These are phyloP conservation scores for Lagodon rhomboides DNA, from an alignment of 2,797 vertebrate genomes.

Conservation along the genomic window DNA sequence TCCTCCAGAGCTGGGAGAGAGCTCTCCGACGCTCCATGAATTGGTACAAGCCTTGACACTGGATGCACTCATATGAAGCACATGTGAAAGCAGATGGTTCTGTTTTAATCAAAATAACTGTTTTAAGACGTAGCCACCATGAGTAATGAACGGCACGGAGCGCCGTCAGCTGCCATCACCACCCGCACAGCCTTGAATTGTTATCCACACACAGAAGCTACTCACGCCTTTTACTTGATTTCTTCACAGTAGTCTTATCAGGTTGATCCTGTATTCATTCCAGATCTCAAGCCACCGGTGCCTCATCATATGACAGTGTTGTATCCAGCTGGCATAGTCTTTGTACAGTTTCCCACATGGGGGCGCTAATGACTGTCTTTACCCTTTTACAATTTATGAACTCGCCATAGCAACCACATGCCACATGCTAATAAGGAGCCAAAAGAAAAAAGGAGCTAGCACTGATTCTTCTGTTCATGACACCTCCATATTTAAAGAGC, in stretches of 20 bases:
- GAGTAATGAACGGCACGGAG: not conserved
- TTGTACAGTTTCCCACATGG: slow-evolving; percentile 39
- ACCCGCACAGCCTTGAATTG: not conserved
- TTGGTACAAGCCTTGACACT: slow-evolving; percentile 87
- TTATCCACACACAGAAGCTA: not conserved
- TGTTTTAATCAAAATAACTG: not conserved
- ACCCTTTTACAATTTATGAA: slow-evolving; percentile 28
- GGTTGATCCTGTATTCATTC: not conserved
- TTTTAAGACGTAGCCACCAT: not conserved
- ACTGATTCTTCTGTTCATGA: not conserved
- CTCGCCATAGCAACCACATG: slow-evolving; percentile 52
- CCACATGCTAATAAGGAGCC: slow-evolving; percentile 23
- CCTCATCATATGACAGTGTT: slow-evolving; percentile 8
- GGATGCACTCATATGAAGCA: not conserved
- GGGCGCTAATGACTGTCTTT: slow-evolving; percentile 37
- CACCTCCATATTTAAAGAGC: not conserved
- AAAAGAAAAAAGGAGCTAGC: not conserved
- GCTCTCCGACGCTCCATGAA: slow-evolving; percentile 90
- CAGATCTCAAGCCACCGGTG: slow-evolving; percentile 4
- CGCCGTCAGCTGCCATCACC: not conserved
- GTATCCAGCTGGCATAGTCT: not conserved
- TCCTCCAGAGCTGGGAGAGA: slow-evolving; percentile 91
- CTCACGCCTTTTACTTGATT: not conserved
- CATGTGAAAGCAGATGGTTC: not conserved
- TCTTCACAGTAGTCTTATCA: not conserved